Evolutionary conservation across 2,113 vertebrate species (phyloP), one percentile per base, ranked within the genome.

Genomic region (Dolichotis patagonum): DNA sequence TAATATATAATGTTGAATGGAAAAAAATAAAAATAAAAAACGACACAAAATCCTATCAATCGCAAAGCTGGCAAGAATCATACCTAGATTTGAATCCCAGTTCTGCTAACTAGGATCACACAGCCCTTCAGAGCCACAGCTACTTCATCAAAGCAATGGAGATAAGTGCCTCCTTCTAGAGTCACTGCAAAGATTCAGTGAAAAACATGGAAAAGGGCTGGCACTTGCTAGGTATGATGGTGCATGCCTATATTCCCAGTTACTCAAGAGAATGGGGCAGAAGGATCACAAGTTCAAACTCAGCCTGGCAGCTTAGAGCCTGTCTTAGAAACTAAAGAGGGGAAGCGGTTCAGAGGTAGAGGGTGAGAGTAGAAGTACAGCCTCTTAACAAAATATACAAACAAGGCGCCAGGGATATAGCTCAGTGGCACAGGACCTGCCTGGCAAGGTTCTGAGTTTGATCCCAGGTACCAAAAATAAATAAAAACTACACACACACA

Each of bases 381-480:
- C 35, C 85, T 69, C 71, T 94, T 94, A 97, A 85, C 28, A 91
- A 84, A 95, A 88, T 46, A 95, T n/a, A 52, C 49, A 88, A 52
- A 89, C 69, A 4, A 30, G 30, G 13, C 28, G 28, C 28, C 62
- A 13, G 30, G 11, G 62, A 65, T 3, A 32, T 65, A 65, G 62
- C 28, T 65, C 28, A 65, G 30, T 54, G 54, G 54, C 16, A 20
- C 54, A 56, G 54, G 54, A 16, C 54, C 17, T 20, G 54, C 54
- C 54, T 56, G 54, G 54, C 54, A 56, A 56, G 54, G 54, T 19
- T 20, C 17, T 56, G 54, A 56, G 54, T 56, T 56, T 16, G 17
- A 56, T 56, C 54, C 54, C 54, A 5, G 4, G 54, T 56, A 56
- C 17, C 54, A 17, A 56, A 56, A 56, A 19, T 56, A 19, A 56